These are phyloP conservation scores for Conus ventricosus DNA, from an alignment of 1,140 invertebrate species.

Conservation along the genomic window DNA sequence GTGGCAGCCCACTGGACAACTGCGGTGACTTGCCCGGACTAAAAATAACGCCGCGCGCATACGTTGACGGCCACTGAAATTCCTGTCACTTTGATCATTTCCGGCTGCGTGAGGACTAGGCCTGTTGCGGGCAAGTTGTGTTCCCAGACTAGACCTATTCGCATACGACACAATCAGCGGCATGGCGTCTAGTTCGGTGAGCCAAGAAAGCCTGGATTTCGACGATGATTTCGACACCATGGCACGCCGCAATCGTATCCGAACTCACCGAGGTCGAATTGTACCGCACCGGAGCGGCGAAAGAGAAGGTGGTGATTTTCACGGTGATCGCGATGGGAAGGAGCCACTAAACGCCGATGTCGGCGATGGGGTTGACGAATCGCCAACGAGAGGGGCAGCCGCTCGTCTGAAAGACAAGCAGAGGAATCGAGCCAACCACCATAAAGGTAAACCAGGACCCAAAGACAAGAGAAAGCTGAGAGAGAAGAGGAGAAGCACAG, in stretches of 20 bases:
- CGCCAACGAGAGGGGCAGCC: slow-evolving; percentile 75
- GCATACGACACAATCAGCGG: slow-evolving; percentile 1
- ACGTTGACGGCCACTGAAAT: background rate
- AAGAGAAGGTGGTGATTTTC: slow-evolving; percentile 48
- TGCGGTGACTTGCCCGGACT: background rate
- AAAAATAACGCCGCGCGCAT: background rate
- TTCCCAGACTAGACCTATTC: background rate
- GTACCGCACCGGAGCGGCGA: slow-evolving; percentile 72
- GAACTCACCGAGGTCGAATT: slow-evolving; percentile 77
- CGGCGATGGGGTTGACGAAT: slow-evolving; percentile 71
- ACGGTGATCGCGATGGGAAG: slow-evolving; percentile 41
- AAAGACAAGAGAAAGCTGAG: slow-evolving; percentile 81
- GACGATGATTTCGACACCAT: slow-evolving; percentile 79
- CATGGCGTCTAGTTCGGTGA: slow-evolving; percentile 82
- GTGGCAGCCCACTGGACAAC: slow-evolving; percentile 11
- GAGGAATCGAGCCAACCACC: slow-evolving; percentile 76
- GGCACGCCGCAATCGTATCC: slow-evolving; percentile 77
- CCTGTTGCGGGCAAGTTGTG: background rate
- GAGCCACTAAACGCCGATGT: slow-evolving; percentile 58
- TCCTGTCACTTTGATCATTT: background rate
- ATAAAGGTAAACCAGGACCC: slow-evolving; percentile 77
- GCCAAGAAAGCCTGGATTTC: slow-evolving; percentile 79
- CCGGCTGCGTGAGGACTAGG: background rate
- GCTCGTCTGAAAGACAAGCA: slow-evolving; percentile 76
- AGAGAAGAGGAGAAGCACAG: slow-evolving; percentile 81